Evolutionary conservation across 2,797 vertebrate species (phyloP).

Genomic region (Holocentrus rufus): DNA sequence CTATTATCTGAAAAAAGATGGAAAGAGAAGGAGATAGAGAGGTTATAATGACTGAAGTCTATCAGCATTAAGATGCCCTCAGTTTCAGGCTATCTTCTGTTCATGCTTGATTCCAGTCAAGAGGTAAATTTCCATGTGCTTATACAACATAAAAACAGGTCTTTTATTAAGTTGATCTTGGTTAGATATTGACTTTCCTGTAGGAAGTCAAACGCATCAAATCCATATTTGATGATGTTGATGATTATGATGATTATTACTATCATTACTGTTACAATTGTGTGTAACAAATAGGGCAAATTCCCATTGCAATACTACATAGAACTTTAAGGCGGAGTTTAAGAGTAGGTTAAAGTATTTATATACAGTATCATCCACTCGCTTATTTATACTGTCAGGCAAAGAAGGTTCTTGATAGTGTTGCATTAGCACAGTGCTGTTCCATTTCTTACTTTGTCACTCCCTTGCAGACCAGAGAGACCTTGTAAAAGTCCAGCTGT

Average conservation of each 20-base stretch:
- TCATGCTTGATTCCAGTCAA: neutral
- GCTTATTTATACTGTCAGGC: conserved; percentile 19
- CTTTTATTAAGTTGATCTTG: too few species aligned
- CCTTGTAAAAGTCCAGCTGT: conserved; percentile 78
- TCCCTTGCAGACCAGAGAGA: conserved; percentile 52
- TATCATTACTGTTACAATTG: neutral
- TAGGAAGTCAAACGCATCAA: too few species aligned
- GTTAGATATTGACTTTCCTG: too few species aligned
- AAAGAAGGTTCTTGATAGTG: conserved; percentile 37
- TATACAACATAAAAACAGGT: neutral
- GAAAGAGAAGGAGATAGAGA: conserved; percentile 9
- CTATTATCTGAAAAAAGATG: conserved; percentile 56
- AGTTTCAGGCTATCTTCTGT: conserved; percentile 13
- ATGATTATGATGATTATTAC: neutral
- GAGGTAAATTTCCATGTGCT: conserved; percentile 1
- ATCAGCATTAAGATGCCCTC: conserved; percentile 34
- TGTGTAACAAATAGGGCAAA: too few species aligned
- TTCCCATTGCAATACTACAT: too few species aligned
- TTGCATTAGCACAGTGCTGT: conserved; percentile 57
- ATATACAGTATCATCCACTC: conserved; percentile 10
- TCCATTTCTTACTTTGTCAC: conserved; percentile 53
- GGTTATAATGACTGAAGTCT: conserved; percentile 39
- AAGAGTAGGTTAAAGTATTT: conserved; percentile 2
- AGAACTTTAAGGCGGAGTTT: conserved; percentile 1
- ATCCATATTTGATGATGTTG: neutral